Percentiles rank a stretch among this genome's conserved stretches.
Evolutionary conservation across 64 coral and sea anemone species (phyloP).

Genomic region (Trachythela sp.): DNA sequence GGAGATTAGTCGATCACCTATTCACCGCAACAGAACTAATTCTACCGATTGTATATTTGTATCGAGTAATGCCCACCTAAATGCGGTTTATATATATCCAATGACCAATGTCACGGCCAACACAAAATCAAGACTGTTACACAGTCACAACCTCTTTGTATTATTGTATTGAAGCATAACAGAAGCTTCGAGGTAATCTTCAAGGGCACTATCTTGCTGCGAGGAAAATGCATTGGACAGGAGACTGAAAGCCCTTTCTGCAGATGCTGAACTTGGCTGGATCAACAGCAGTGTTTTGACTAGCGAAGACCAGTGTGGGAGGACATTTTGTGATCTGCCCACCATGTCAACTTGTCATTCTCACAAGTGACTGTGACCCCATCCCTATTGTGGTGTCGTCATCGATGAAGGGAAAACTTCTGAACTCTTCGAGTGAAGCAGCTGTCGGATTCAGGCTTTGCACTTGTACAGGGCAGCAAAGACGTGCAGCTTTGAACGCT

Average conservation of each 20-base stretch:
- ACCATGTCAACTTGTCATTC: too few species aligned
- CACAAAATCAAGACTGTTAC: constrained; percentile 48
- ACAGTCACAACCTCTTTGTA: constrained; percentile 23
- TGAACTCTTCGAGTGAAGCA: constrained; percentile 52
- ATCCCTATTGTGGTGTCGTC: constrained; percentile 54
- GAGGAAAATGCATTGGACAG: not conserved
- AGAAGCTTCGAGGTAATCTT: constrained; percentile 10
- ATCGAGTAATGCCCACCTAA: constrained; percentile 52
- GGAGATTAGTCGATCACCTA: constrained; percentile 46
- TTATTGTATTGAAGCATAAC: constrained; percentile 18
- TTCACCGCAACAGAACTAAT: constrained; percentile 48
- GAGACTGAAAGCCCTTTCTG: too few species aligned
- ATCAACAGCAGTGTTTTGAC: too few species aligned
- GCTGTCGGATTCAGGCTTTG: constrained; percentile 48
- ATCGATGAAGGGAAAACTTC: constrained; percentile 53
- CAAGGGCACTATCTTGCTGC: constrained; percentile 7
- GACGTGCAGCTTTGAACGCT: too few species aligned
- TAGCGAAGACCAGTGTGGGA: too few species aligned
- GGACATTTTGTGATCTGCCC: too few species aligned
- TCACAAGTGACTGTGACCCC: constrained; percentile 60
- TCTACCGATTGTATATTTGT: constrained; percentile 50
- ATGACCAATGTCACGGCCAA: constrained; percentile 45
- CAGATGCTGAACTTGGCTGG: too few species aligned
- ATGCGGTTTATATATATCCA: constrained; percentile 45
- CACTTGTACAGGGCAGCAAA: too few species aligned